Percentiles rank a stretch among this genome's conserved stretches.
Conservation (phyloP, 1,140 invertebrate species). For the Alviniconcha marisindica region DNA sequence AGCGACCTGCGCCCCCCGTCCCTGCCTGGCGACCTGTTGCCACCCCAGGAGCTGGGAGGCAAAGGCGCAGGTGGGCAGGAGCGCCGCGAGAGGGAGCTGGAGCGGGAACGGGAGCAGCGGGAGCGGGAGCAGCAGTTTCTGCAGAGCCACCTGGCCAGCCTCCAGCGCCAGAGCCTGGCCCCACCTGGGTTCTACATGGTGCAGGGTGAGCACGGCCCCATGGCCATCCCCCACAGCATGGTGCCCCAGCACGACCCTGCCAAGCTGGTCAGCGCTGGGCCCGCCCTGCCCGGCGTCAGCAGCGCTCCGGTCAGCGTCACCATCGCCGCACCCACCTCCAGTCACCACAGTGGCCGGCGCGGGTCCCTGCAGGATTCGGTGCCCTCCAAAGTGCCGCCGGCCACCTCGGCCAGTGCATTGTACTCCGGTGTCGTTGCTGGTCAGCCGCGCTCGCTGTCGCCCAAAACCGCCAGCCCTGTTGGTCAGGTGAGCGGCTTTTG, state of each 20-base stretch:
- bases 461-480: constrained; percentile 54
- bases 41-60: constrained; percentile 44
- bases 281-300: not conserved
- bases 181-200: constrained; percentile 46
- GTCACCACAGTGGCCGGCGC: too few species aligned
- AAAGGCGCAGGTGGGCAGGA: constrained; percentile 33
- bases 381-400: constrained; percentile 45
- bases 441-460: constrained; percentile 53
- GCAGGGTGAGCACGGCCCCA: constrained; percentile 27
- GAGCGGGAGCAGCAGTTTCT: constrained; percentile 53
- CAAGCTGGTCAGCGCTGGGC: constrained; percentile 20
- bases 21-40: constrained; percentile 34
- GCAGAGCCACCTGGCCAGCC: constrained; percentile 38
- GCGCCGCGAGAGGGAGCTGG: constrained; percentile 57
- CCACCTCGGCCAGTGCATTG: constrained; percentile 38
- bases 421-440: constrained; percentile 53
- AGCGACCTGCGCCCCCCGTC: constrained; percentile 43
- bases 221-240: constrained; percentile 23
- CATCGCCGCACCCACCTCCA: not conserved
- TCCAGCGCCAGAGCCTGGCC: constrained; percentile 48
- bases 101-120: too few species aligned
- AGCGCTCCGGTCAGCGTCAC: not conserved
- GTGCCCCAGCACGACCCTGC: constrained; percentile 10
- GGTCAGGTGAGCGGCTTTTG: constrained; percentile 63
- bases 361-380: constrained; percentile 27